A percentile compares a stretch with the other conserved stretches of the same genome.
Evolutionary conservation across 2,888 invertebrate species (phyloP).

Genomic region (Eugnorisma glareosa): DNA sequence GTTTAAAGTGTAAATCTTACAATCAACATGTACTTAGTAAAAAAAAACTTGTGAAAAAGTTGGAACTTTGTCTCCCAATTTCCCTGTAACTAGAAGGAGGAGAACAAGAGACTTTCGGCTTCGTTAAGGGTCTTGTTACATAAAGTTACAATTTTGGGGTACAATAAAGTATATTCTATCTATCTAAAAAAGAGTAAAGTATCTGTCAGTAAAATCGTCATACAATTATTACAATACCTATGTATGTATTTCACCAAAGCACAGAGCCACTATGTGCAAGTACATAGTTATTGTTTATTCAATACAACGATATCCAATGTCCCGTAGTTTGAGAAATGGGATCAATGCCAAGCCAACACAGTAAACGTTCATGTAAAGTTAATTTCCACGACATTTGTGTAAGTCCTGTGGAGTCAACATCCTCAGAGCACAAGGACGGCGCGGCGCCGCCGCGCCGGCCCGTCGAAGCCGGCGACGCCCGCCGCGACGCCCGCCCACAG

Average conservation of each 20-base stretch:
- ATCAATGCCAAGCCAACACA: slow-evolving; percentile 68
- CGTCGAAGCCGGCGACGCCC: slow-evolving; percentile 44
- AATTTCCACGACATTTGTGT: slow-evolving; percentile 60
- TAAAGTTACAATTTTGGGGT: background rate
- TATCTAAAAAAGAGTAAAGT: background rate
- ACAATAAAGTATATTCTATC: background rate
- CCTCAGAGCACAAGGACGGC: slow-evolving; percentile 55
- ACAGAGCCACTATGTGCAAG: background rate
- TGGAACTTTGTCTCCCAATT: no score
- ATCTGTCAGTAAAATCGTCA: background rate
- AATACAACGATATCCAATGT: slow-evolving; percentile 24
- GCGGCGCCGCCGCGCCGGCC: slow-evolving; percentile 59
- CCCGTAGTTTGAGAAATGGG: slow-evolving; percentile 42
- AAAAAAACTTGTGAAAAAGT: no score
- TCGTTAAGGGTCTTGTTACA: no score
- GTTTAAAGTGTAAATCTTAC: no score
- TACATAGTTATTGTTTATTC: background rate
- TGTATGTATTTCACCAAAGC: background rate
- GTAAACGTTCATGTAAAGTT: slow-evolving; percentile 54
- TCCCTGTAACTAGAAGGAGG: no score
- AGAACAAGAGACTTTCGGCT: no score
- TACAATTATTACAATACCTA: background rate
- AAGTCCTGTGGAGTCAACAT: slow-evolving; percentile 62
- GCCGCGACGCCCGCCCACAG: slow-evolving; percentile 47
- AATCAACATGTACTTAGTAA: no score